Evolutionary conservation across 64 coral and sea anemone genomes (phyloP).

Genomic region (Platygyra sinensis): DNA sequence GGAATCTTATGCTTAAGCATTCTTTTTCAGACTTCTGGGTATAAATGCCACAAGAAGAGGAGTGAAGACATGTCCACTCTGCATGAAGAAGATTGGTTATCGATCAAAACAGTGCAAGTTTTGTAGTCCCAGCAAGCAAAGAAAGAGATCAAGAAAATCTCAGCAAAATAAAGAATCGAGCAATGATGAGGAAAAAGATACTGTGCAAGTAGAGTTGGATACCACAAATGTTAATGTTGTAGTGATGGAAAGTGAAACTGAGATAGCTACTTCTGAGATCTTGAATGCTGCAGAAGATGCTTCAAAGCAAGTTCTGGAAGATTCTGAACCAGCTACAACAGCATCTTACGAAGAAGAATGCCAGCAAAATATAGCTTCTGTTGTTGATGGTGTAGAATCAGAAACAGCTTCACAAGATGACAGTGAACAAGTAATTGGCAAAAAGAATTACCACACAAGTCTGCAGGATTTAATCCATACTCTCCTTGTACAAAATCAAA

Average conservation of each 20-base stretch:
- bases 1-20: neutral
- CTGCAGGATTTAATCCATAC: conserved; percentile 85
- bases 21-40: conserved; percentile 71
- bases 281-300: conserved; percentile 1
- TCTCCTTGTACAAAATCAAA: conserved; percentile 84
- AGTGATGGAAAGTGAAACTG: conserved; percentile 60
- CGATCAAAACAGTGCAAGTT: conserved; percentile 89
- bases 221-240: conserved; percentile 44
- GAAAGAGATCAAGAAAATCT: conserved; percentile 6
- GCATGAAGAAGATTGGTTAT: conserved; percentile 94
- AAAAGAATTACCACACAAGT: conserved; percentile 10
- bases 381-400: neutral
- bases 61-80: conserved; percentile 88
- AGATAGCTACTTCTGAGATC: conserved; percentile 55
- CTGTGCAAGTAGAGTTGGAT: neutral
- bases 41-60: conserved; percentile 96
- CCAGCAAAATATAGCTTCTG: neutral
- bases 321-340: neutral
- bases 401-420: neutral
- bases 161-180: conserved; percentile 47
- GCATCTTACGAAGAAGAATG: neutral
- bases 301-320: neutral
- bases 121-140: conserved; percentile 74
- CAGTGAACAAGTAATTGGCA: neutral
- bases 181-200: conserved; percentile 7